These are phyloP conservation scores for Ischnus inquisitorius DNA, from an alignment of 2,888 invertebrate species.

Conservation along the genomic window DNA sequence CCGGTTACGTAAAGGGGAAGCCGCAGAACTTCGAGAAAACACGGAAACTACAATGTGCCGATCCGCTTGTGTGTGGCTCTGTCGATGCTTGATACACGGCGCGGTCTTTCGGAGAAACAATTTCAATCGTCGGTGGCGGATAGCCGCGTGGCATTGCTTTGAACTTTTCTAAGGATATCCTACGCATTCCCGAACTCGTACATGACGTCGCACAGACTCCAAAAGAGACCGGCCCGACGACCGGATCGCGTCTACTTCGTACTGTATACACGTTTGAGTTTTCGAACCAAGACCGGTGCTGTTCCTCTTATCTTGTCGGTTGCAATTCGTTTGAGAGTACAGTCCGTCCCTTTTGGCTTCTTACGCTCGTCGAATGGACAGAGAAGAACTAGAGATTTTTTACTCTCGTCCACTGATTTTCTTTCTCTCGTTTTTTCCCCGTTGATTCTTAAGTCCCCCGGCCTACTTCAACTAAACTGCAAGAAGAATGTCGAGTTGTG, in stretches of 20 bases:
- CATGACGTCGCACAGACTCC: constrained; percentile 32
- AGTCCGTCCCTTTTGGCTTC: constrained; percentile 10
- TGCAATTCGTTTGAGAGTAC: constrained; percentile 67
- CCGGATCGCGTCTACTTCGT: constrained; percentile 10
- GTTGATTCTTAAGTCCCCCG: not conserved
- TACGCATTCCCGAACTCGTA: constrained; percentile 77
- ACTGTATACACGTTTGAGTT: constrained; percentile 34
- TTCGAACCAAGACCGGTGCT: constrained; percentile 55
- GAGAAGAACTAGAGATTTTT: not conserved
- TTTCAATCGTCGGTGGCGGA: constrained; percentile 80
- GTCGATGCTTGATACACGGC: constrained; percentile 63
- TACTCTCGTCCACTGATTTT: constrained; percentile 4
- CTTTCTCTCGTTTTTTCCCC: not conserved
- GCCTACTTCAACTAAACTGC: constrained; percentile 13
- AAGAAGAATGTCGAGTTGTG: constrained; percentile 42
- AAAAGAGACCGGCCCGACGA: constrained; percentile 5
- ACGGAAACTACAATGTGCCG: not conserved
- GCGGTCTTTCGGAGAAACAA: constrained; percentile 78
- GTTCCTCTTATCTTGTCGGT: constrained; percentile 57
- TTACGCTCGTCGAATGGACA: not conserved
- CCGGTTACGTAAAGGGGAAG: constrained; percentile 49
- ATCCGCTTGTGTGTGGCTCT: constrained; percentile 13
- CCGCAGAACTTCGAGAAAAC: constrained; percentile 4
- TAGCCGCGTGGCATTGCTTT: constrained; percentile 76
- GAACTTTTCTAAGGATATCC: constrained; percentile 81